Conservation (phyloP, 1,140 invertebrate species). For the Zaprionus tsacasi region DNA sequence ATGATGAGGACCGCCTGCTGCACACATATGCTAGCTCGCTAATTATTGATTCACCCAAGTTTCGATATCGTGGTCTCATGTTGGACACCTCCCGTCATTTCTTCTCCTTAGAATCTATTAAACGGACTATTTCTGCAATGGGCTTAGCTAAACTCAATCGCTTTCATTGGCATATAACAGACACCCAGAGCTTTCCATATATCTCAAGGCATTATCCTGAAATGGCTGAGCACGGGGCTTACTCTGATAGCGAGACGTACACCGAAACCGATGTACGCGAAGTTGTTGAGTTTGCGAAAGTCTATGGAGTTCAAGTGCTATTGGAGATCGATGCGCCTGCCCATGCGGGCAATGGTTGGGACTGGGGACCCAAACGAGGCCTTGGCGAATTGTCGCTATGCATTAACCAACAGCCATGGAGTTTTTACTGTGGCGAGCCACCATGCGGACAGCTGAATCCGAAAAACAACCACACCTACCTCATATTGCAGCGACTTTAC, state of each 20-base stretch:
- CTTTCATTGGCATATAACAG: slow-evolving; percentile 94
- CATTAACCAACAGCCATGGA: slow-evolving; percentile 91
- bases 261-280: slow-evolving; percentile 87
- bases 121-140: slow-evolving; percentile 91
- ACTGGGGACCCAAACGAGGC: slow-evolving; percentile 89
- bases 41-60: slow-evolving; percentile 87
- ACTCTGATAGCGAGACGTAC: slow-evolving; percentile 89
- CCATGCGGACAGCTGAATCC: slow-evolving; percentile 94
- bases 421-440: slow-evolving; percentile 91
- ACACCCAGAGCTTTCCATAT: slow-evolving; percentile 93
- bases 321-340: slow-evolving; percentile 92
- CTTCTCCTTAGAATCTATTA: slow-evolving; percentile 88
- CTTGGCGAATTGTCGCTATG: slow-evolving; percentile 90
- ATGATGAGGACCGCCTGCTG: slow-evolving; percentile 86
- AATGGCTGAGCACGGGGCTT: slow-evolving; percentile 90
- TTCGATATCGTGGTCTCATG: slow-evolving; percentile 89
- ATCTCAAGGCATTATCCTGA: slow-evolving; percentile 88
- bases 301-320: slow-evolving; percentile 88
- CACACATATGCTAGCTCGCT: slow-evolving; percentile 86
- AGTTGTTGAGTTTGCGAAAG: slow-evolving; percentile 88
- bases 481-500: slow-evolving; percentile 88
- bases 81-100: slow-evolving; percentile 92
- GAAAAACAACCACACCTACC: slow-evolving; percentile 90
- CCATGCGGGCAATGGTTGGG: slow-evolving; percentile 92
- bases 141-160: slow-evolving; percentile 92